Evolutionary conservation across 2,113 vertebrate genomes (phyloP).

Genomic region (Labrus mixtus): DNA sequence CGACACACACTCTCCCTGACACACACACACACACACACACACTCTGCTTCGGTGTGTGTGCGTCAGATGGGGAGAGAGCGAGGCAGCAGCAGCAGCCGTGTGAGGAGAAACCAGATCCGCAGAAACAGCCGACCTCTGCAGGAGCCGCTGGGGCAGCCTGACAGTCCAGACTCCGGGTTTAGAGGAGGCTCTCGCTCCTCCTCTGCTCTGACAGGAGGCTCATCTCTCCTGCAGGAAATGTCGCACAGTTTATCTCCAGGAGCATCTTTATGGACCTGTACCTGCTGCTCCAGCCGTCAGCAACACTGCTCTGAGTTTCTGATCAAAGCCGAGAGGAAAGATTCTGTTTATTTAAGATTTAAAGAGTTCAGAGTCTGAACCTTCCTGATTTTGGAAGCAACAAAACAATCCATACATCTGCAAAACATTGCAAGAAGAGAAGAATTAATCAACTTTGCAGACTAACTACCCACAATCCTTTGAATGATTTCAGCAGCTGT

Average conservation of each 20-base stretch:
- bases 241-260: not conserved
- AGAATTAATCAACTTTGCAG: not conserved
- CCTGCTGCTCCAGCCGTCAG: conserved; percentile 14
- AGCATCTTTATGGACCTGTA: conserved; percentile 26
- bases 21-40: conserved; percentile 30
- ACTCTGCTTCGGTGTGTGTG: conserved; percentile 4
- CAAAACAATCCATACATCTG: not conserved
- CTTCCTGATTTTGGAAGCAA: not conserved
- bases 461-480: not conserved
- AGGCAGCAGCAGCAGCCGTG: conserved; percentile 23
- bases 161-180: conserved; percentile 24
- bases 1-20: conserved; percentile 29
- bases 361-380: not conserved
- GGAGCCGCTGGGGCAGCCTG: conserved; percentile 31
- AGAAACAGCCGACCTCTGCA: not conserved
- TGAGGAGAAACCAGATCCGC: conserved; percentile 38
- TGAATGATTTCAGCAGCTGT: not conserved
- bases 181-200: not conserved
- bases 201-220: not conserved
- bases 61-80: conserved; percentile 14
- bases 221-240: not conserved
- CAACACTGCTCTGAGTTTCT: not conserved
- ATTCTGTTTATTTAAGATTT: too few relatives aligned
- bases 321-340: too few relatives aligned
- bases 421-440: not conserved